phyloP scores from a whole-genome alignment of 2,888 invertebrate species.

The Dusona sp. region DNA sequence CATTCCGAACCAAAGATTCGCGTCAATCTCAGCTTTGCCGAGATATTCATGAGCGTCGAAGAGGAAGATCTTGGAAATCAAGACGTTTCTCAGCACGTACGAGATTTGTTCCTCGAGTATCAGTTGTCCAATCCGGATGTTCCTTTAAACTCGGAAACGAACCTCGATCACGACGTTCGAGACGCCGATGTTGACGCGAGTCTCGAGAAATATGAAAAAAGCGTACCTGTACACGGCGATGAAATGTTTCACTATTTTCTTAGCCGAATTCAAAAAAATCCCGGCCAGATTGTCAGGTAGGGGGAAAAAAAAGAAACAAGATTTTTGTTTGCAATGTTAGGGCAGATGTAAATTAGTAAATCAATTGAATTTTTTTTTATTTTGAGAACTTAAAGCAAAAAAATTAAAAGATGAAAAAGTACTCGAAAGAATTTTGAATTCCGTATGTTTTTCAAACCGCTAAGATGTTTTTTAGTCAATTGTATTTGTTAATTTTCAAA shows the following conservation, averaged over 20 bases:
- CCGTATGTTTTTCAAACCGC: too few relatives aligned
- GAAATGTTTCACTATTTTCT: conserved; percentile 92
- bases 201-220: conserved; percentile 92
- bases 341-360: too few relatives aligned
- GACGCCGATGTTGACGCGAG: conserved; percentile 81
- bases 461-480: too few relatives aligned
- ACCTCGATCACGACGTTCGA: conserved; percentile 77
- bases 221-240: conserved; percentile 93
- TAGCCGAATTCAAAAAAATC: conserved; percentile 90
- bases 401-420: neutral
- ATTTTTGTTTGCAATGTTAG: too few relatives aligned
- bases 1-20: conserved; percentile 76
- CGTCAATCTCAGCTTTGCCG: conserved; percentile 82
- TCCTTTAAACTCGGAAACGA: conserved; percentile 72
- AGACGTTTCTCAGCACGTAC: conserved; percentile 87
- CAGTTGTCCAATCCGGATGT: conserved; percentile 84
- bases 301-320: conserved; percentile 26
- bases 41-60: conserved; percentile 87
- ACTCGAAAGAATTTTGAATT: too few relatives aligned
- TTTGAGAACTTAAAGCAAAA: neutral
- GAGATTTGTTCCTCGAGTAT: conserved; percentile 88
- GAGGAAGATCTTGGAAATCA: conserved; percentile 85
- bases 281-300: conserved; percentile 94
- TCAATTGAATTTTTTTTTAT: too few relatives aligned
- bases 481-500: too few relatives aligned